phyloP scores from a whole-genome alignment of 2,113 vertebrate species.

The Corythornis cristatus region DNA sequence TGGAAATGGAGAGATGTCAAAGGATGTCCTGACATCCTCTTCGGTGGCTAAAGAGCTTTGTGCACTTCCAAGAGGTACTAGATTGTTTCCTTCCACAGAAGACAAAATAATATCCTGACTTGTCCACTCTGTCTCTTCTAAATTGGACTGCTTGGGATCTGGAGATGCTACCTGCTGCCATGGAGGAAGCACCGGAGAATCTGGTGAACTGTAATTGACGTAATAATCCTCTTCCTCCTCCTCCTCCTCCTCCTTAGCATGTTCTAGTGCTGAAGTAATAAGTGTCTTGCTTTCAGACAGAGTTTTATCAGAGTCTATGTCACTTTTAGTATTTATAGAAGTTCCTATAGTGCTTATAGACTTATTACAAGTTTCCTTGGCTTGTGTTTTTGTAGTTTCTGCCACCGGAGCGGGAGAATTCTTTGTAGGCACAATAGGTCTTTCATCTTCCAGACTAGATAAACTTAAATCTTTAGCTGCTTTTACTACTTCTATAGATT shows the following conservation, averaged over 20 bases:
- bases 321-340: slow-evolving; percentile 42
- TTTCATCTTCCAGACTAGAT: slow-evolving; percentile 60
- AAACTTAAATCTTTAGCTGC: slow-evolving; percentile 53
- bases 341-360: slow-evolving; percentile 56
- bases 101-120: slow-evolving; percentile 56
- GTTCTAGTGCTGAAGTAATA: slow-evolving; percentile 44
- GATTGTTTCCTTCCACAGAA: slow-evolving; percentile 41
- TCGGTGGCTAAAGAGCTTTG: slow-evolving; percentile 52
- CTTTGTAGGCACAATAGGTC: slow-evolving; percentile 70
- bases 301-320: slow-evolving; percentile 30
- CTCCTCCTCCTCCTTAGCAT: slow-evolving; percentile 52
- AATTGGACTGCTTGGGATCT: slow-evolving; percentile 64
- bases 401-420: slow-evolving; percentile 46
- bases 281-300: slow-evolving; percentile 49
- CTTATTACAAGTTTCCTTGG: slow-evolving; percentile 67
- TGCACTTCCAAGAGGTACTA: slow-evolving; percentile 11
- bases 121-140: slow-evolving; percentile 55
- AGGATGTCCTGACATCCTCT: not conserved
- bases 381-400: slow-evolving; percentile 57
- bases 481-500: slow-evolving; percentile 63
- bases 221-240: slow-evolving; percentile 66
- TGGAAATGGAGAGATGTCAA: slow-evolving; percentile 65
- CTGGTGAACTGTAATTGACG: slow-evolving; percentile 76
- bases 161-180: slow-evolving; percentile 84
- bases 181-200: slow-evolving; percentile 82